These are phyloP conservation scores for Acanthoscelides obtectus DNA, from an alignment of 2,888 invertebrate genomes.

Conservation along the genomic window DNA sequence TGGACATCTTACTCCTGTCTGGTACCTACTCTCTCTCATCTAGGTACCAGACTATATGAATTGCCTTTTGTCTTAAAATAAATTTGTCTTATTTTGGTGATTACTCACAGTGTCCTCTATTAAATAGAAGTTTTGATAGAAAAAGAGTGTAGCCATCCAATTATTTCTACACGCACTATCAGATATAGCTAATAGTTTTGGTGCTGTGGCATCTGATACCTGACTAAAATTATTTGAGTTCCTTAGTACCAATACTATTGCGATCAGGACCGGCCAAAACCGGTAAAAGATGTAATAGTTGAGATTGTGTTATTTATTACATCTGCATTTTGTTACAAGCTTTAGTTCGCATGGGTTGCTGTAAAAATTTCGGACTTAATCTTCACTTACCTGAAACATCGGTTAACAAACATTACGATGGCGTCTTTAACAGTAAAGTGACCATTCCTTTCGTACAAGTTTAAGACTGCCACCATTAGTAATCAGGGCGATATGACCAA, in stretches of 20 bases:
- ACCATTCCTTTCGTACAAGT: conserved; percentile 10
- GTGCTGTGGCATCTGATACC: neutral
- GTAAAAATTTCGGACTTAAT: too few relatives aligned
- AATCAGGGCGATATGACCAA: conserved; percentile 22
- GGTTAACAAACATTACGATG: conserved; percentile 10
- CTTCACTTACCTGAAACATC: conserved; percentile 14
- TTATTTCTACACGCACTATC: neutral
- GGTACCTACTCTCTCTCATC: too few relatives aligned
- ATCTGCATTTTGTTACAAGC: too few relatives aligned
- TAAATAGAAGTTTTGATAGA: neutral
- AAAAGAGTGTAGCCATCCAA: conserved; percentile 2
- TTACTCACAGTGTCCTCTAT: neutral
- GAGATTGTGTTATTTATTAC: too few relatives aligned
- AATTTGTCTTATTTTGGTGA: neutral
- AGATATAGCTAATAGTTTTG: neutral
- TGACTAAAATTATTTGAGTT: neutral
- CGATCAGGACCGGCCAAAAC: conserved; percentile 1
- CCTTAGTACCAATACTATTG: neutral
- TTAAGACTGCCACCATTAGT: conserved; percentile 18
- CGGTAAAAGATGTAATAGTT: too few relatives aligned
- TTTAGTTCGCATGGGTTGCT: too few relatives aligned
- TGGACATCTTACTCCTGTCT: too few relatives aligned
- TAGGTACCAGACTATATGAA: too few relatives aligned
- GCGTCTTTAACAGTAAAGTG: conserved; percentile 9
- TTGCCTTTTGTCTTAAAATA: too few relatives aligned